Evolutionary conservation across 2,113 vertebrate species (phyloP).

Genomic region (Campylomormyrus tamandua): DNA sequence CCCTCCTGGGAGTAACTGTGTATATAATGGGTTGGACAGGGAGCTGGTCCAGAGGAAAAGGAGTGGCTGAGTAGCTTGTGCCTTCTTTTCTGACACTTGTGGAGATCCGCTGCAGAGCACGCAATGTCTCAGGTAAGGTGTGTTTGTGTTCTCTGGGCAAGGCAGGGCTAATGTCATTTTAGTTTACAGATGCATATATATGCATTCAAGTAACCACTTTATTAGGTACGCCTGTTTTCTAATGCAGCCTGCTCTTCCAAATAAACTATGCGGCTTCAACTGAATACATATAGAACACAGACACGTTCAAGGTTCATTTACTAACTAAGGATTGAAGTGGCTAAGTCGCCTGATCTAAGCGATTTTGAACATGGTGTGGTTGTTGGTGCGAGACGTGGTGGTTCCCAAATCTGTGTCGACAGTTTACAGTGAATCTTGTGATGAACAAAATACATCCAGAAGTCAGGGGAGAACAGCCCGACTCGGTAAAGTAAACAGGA

Average conservation of each 20-base stretch:
- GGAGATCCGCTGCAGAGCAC: not conserved
- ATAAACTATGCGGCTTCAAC: not conserved
- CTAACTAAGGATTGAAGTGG: not conserved
- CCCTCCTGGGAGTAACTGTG: conserved; percentile 29
- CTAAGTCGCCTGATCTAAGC: not conserved
- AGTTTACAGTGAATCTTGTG: not conserved
- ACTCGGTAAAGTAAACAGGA: not conserved
- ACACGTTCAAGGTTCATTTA: not conserved
- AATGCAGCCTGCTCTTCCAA: not conserved
- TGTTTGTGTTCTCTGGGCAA: not conserved
- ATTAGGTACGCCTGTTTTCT: not conserved
- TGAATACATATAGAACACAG: not conserved
- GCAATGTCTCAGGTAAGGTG: conserved; percentile 55
- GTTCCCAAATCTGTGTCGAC: not conserved
- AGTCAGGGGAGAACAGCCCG: not conserved
- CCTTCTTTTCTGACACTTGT: conserved; percentile 14
- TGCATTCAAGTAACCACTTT: not conserved
- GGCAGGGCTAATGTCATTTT: not conserved
- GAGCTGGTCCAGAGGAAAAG: conserved; percentile 14
- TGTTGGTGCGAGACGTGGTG: not conserved
- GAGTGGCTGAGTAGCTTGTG: not conserved
- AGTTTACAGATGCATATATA: not conserved
- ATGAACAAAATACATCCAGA: not conserved
- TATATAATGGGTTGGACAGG: conserved; percentile 13
- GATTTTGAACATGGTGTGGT: not conserved